Evolutionary conservation across 2,797 vertebrate species (phyloP), one percentile per base, ranked within the genome.

Genomic region (Danio aesculapii): DNA sequence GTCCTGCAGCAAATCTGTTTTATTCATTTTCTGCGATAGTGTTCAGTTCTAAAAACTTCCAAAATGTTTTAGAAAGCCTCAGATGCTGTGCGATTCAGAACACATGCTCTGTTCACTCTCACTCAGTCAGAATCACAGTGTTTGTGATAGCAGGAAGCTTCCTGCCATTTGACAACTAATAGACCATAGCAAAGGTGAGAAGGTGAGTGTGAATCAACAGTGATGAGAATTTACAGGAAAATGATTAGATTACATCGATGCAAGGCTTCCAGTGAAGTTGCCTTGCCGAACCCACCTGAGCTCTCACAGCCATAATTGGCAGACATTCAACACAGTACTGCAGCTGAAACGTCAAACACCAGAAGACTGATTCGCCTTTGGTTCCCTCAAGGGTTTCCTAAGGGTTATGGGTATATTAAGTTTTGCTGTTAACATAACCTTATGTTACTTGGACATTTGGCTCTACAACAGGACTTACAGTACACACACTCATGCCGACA

Each of bases 141-240:
- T n/a, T 59, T 73, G 41, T 73, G 19, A 73, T 30, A 30, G 53
- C 70, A 59, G 5, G 55, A 16, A 73, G 19, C 71, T 59, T 58
- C 19, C 13, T 73, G 43, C 44, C 19, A 47, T 47, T 47, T 73
- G 55, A 73, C 43, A 16, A 43, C 6, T 8, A 19, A 73, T 73
- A 59, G 5, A 59, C 59, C 16, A 30, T 7, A 1, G n/a, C 1
- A 17, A 67, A 67, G 63, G 63, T 67, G 55, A 30, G 43, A 59
- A 47, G 43, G 55, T 59, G 43, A 73, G 55, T 47, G 43, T 59
- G 13, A 73, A 21, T 47, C 17, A 73, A 59, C 55, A 30, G 55
- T 59, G 46, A 14, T 21, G 1, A 46, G 39, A 72, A 57, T 59
- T 59, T 8, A 59, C 7, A 72, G 41, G 69, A 16, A 19, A 30